Evolutionary conservation across 2,888 invertebrate genomes (phyloP), one percentile per base, ranked within the genome.

Genomic region (Drepana falcataria): DNA sequence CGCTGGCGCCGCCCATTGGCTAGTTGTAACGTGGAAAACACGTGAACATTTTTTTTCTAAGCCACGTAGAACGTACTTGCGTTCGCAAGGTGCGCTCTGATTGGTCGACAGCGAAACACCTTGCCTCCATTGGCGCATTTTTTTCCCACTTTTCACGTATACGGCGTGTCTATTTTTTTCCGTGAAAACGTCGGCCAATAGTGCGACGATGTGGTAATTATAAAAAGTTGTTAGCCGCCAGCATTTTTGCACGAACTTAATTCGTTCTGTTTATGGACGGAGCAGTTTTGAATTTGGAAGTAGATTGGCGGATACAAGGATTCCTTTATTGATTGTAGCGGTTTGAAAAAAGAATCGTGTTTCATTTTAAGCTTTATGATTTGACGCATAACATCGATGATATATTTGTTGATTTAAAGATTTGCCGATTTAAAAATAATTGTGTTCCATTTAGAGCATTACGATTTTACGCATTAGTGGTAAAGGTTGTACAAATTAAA

Each of bases 111-210:
- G 59, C 53, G 59, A 61, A 63, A 63, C 66, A 73, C 74, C 67
- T 64, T 71, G 59, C 77, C 73, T 67, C 84, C 74, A 89, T 89
- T 90, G 90, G 90, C 71, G 69, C 75, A 73, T 78, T 85, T 90
- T 89, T 90, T 88, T 81, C 81, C 75, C 78, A 77, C 85, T 89
- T 91, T 89, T 84, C 87, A 87, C 89, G 86, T 86, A 82, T 80
- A 83, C 81, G 85, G 83, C 73, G 65, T 61, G 75, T 75, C 73
- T 66, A 73, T 68, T 84, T 86, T 87, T 90, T 85, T 83, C 79
- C 75, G 75, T 75, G 84, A 81, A 88, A 84, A 84, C 77, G 68
- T 71, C 74, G 71, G 71, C 90, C 89, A 90, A 90, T 91, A 80
- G 88, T 73, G 74, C 75, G 74, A 68, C 64, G 64, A 79, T 80